phyloP scores from a whole-genome alignment of 2,888 invertebrate species.

The Caenorhabditis zanzibari region DNA sequence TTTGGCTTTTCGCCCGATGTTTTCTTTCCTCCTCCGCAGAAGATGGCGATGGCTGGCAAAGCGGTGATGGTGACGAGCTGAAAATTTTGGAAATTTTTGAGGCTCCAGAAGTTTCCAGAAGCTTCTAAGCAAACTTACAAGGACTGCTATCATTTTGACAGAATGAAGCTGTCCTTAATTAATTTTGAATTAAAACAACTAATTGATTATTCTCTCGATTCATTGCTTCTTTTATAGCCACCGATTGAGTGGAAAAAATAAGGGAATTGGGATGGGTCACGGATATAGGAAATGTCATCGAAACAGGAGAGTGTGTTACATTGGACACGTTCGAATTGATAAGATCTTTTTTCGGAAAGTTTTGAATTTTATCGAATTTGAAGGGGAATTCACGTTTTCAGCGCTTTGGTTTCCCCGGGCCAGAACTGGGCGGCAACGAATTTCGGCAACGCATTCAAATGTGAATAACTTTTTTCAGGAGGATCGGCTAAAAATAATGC shows the following conservation, averaged over 20 bases:
- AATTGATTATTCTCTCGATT: background rate
- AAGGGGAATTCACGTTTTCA: too few relatives aligned
- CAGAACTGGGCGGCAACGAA: too few relatives aligned
- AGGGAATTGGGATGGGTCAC: background rate
- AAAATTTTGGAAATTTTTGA: background rate
- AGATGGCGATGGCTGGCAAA: conserved; percentile 8
- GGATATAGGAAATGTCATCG: background rate
- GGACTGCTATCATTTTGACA: background rate
- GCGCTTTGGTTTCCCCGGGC: too few relatives aligned
- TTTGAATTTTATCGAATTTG: background rate
- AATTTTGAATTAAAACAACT: background rate
- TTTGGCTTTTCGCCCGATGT: conserved; percentile 9
- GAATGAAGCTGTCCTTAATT: background rate
- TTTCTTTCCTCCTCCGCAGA: conserved; percentile 36
- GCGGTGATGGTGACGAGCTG: conserved; percentile 20
- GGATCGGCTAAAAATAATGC: too few relatives aligned
- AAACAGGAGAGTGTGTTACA: background rate
- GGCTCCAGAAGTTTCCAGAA: background rate
- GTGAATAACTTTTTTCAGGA: too few relatives aligned
- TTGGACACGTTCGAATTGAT: background rate
- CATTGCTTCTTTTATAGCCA: background rate
- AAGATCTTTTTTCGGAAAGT: background rate
- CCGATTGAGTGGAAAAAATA: background rate
- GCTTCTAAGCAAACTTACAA: background rate
- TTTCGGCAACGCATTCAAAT: too few relatives aligned